Base-by-base conservation (phyloP, 2,113 vertebrate species). In the Larimichthys polyactis region DNA sequence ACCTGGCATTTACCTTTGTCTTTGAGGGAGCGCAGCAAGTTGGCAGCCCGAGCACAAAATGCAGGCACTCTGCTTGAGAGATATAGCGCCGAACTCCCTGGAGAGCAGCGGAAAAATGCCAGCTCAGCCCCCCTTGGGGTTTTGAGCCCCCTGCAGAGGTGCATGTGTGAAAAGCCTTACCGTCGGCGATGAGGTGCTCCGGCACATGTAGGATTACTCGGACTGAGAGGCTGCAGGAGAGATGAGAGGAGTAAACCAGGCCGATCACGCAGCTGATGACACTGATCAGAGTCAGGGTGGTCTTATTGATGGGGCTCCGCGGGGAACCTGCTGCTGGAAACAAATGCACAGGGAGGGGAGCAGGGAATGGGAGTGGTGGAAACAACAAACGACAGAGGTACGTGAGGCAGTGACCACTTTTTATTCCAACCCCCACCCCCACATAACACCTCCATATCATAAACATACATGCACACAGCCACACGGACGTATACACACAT, bases 251-350 rank as follows among this genome's bases (percentile, higher is more conserved):
- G 87, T 96, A 99, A 52, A 97, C 98, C 59, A 99, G 95, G 90
- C 98, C 95, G 52, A 98, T 96, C 88, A 97, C 94, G 4, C 98
- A 99, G 94, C 97, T 98, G 17, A 97, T 96, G 91, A 99, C 92
- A 16, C 98, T 99, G 96, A 99, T 99, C 89, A 99, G 93, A 15
- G 98, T 99, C 94, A 99, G 94, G 1, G 98, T 99, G 86, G 98
- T 99, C 95, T 99, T 99, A 91, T 97, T 99, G 93, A 99, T 96
- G 0, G 98, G 98, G 91, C 98, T 99, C 49, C 98, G 94, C 0
- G 98, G 98, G 36, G 98, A 99, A 49, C 98, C 98, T 95, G 97
- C 95, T 95, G 81, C 63, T 82, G 64, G 74, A 40, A 22, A 16
- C 2, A 49, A 67, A 44, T 2, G 5, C 46, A 87, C 44, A 79